Evolutionary conservation across 2,888 invertebrate genomes (phyloP).

Genomic region (Epiblema foenella): DNA sequence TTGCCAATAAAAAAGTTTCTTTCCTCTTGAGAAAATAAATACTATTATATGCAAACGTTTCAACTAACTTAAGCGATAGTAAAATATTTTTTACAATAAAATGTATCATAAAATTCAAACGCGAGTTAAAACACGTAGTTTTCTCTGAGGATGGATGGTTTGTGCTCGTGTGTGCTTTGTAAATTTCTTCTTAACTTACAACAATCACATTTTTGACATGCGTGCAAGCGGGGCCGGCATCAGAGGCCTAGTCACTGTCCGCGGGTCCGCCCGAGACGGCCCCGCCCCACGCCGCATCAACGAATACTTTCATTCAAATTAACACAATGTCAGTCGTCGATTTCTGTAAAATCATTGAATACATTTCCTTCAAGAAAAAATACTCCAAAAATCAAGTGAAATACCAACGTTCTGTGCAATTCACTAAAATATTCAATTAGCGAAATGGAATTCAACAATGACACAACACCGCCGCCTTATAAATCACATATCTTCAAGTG

Average conservation of each 20-base stretch:
- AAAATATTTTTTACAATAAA: conserved; percentile 84
- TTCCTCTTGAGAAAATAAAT: conserved; percentile 78
- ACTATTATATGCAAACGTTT: conserved; percentile 81
- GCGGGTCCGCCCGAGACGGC: conserved; percentile 31
- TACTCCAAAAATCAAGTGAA: conserved; percentile 83
- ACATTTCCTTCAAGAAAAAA: conserved; percentile 78
- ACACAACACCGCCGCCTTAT: conserved; percentile 67
- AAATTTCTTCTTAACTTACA: conserved; percentile 75
- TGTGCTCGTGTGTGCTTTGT: conserved; percentile 83
- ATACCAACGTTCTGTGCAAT: conserved; percentile 84
- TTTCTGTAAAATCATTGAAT: conserved; percentile 79
- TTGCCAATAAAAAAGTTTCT: conserved; percentile 68
- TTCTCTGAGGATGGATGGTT: conserved; percentile 82
- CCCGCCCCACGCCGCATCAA: conserved; percentile 56
- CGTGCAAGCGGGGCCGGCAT: conserved; percentile 50
- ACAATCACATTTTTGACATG: conserved; percentile 76
- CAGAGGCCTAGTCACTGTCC: neutral
- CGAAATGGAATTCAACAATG: conserved; percentile 77
- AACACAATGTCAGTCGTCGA: conserved; percentile 78
- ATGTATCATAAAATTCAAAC: conserved; percentile 85
- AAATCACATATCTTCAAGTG: conserved; percentile 61
- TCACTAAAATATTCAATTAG: conserved; percentile 75
- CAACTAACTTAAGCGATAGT: conserved; percentile 83
- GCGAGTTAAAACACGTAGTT: conserved; percentile 80
- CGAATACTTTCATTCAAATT: conserved; percentile 64